Base-by-base conservation (phyloP, 2,888 invertebrate genomes). In the Idaea straminata region DNA sequence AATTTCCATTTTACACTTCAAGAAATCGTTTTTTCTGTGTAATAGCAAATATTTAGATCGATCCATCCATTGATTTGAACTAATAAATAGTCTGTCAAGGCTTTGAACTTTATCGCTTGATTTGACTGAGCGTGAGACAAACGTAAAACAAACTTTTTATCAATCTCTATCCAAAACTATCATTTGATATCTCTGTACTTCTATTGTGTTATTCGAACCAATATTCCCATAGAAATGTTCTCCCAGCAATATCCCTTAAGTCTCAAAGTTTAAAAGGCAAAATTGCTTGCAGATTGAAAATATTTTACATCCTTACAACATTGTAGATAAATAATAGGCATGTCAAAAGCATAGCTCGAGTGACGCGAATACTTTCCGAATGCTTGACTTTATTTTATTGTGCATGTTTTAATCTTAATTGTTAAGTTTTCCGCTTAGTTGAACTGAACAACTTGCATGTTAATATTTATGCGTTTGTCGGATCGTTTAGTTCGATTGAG, bases 321-420 rank as follows among this genome's bases (percentile, higher is more conserved):
- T 72, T 70, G 69, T 62, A 67, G 69, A 74, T 77, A 83, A 86
- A 88, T 91, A 91, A 91, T 88, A 83, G 89, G 85, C 85, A 84
- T 87, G 89, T 91, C 90, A 90, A 83, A 86, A 88, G 84, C 90
- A 90, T 76, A 77, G 83, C 82, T 81, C 82, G 80, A 79, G 76
- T 87, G 88, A 90, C 86, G 86, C 75, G 84, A 83, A 91, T 88
- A 84, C 85, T 87, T 90, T 89, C 89, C 89, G 87, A 88, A 86
- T 86, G 86, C 86, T 88, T 88, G 87, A 75, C 81, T 90, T 84
- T 85, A 87, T 88, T 89, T 89, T 88, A 91, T 87, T 87, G 89
- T 79, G 90, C 91, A 90, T 90, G 88, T 89, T 88, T 91, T 88
- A 90, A 91, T 89, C 90, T 89, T 91, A 89, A 91, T 91, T 89